A percentile compares a stretch with the other conserved stretches of the same genome.
These are phyloP conservation scores for Lasiurus cinereus DNA, from an alignment of 2,113 vertebrate genomes.

Conservation along the genomic window DNA sequence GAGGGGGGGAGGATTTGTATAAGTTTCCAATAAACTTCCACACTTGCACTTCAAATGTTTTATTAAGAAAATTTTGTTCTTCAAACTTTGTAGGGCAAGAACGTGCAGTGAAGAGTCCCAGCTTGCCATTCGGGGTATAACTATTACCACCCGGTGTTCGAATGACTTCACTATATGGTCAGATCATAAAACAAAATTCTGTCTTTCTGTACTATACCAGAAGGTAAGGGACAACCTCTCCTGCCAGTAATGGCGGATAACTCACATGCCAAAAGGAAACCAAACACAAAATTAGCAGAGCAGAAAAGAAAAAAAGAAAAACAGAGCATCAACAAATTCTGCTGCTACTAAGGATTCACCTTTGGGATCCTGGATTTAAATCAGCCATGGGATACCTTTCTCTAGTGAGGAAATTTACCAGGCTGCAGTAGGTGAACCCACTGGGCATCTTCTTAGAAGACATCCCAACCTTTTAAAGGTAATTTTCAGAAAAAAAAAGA, in stretches of 20 bases:
- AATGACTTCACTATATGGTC: slow-evolving; percentile 24
- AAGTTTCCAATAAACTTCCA: too few relatives aligned
- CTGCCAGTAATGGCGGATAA: not conserved
- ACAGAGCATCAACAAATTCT: not conserved
- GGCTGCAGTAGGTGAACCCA: not conserved
- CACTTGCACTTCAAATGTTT: too few relatives aligned
- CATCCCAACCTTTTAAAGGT: not conserved
- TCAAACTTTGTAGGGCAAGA: too few relatives aligned
- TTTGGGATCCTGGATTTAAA: not conserved
- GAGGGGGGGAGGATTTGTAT: too few relatives aligned
- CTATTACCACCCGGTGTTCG: not conserved
- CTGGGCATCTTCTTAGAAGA: not conserved
- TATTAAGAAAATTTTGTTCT: too few relatives aligned
- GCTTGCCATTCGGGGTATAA: too few relatives aligned
- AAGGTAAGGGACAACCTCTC: not conserved
- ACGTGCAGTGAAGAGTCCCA: too few relatives aligned
- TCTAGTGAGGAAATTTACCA: not conserved
- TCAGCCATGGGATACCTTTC: not conserved
- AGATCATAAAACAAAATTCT: slow-evolving; percentile 52
- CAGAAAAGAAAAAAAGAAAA: slow-evolving; percentile 56
- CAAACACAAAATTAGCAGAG: not conserved
- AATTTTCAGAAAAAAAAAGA: not conserved
- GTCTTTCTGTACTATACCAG: too few relatives aligned
- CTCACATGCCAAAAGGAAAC: not conserved
- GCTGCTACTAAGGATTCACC: not conserved